Conservation (phyloP, 1,140 invertebrate species). For the Trissolcus basalis region DNA sequence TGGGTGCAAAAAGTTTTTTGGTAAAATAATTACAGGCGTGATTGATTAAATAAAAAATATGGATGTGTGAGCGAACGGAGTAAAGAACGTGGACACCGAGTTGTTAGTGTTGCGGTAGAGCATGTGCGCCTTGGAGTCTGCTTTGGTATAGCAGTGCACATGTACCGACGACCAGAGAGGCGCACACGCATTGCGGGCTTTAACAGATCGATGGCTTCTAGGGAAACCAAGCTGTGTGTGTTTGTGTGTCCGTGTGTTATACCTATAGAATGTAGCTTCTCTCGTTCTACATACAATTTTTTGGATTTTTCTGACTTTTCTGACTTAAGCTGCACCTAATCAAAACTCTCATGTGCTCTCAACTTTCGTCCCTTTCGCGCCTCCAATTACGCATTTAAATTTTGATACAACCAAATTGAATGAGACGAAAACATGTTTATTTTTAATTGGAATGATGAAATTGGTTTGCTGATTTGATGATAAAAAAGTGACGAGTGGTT, state of each 20-base stretch:
- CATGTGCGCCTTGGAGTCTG: constrained; percentile 53
- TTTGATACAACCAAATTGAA: no score
- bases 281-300: constrained; percentile 53
- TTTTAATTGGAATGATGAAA: no score
- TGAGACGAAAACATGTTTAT: no score
- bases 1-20: no score
- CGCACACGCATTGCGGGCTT: constrained; percentile 58
- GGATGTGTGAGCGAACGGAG: constrained; percentile 16
- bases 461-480: no score
- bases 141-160: constrained; percentile 38
- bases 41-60: constrained; percentile 2
- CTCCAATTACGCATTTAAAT: no score
- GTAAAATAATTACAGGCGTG: no score
- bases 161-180: constrained; percentile 50
- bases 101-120: constrained; percentile 20
- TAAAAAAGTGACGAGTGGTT: no score
- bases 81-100: constrained; percentile 25
- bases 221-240: constrained; percentile 40
- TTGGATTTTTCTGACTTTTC: constrained; percentile 25
- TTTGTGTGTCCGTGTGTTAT: constrained; percentile 3
- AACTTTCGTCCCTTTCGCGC: no score
- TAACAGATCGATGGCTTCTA: constrained; percentile 60
- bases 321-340: constrained; percentile 38
- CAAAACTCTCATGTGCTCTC: constrained; percentile 6
- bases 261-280: constrained; percentile 16